Conservation (phyloP, 2,113 vertebrate species). For the Trogon surrucura region DNA sequence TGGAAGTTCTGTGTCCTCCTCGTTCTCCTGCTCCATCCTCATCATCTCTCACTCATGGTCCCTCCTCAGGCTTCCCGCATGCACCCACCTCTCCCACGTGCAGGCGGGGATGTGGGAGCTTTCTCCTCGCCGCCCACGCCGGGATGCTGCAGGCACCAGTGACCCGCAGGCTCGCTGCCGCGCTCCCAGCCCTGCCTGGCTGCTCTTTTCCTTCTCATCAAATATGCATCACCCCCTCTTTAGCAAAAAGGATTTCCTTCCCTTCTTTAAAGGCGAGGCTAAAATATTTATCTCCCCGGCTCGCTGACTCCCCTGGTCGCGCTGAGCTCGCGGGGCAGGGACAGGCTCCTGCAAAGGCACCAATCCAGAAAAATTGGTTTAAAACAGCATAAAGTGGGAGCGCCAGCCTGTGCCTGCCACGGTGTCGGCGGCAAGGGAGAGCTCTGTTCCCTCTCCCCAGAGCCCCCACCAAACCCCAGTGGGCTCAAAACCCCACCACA, state of each 20-base stretch:
- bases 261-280: slow-evolving; percentile 25
- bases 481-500: not conserved
- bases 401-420: not conserved
- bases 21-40: not conserved
- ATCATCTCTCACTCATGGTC: not conserved
- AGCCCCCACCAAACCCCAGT: not conserved
- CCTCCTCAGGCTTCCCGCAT: not conserved
- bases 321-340: not conserved
- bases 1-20: not conserved
- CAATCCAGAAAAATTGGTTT: not conserved
- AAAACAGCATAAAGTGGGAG: not conserved
- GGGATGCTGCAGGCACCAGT: accelerated
- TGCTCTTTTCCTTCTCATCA: not conserved
- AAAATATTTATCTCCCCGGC: slow-evolving; percentile 39
- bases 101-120: not conserved
- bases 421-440: not conserved
- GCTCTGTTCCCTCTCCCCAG: not conserved
- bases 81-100: not conserved
- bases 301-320: not conserved
- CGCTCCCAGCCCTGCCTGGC: not conserved
- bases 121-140: not conserved
- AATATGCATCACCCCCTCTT: slow-evolving; percentile 49
- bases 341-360: not conserved
- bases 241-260: slow-evolving; percentile 43
- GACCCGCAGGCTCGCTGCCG: not conserved